Percentiles rank a stretch among this genome's conserved stretches.
These are phyloP conservation scores for Bombylius discolor DNA, from an alignment of 2,888 invertebrate species.

Conservation along the genomic window DNA sequence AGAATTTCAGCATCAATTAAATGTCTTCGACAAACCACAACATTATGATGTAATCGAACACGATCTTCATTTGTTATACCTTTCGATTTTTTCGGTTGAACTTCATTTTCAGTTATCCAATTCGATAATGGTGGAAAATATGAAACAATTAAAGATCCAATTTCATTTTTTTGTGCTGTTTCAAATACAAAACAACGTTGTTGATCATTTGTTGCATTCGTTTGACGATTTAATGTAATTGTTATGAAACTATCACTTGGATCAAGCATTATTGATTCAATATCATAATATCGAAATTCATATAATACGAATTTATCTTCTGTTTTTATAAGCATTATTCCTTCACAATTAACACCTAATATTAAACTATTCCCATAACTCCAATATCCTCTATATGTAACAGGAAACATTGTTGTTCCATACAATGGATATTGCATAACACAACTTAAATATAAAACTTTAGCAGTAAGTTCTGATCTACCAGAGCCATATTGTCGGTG, in stretches of 20 bases:
- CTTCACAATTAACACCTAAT: constrained; percentile 81
- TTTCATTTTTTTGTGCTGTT: constrained; percentile 78
- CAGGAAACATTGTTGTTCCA: constrained; percentile 75
- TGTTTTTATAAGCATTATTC: constrained; percentile 79
- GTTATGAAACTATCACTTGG: constrained; percentile 88
- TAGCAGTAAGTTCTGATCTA: constrained; percentile 79
- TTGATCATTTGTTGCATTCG: constrained; percentile 22
- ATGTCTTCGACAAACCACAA: constrained; percentile 68
- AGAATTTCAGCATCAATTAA: constrained; percentile 72
- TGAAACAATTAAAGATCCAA: constrained; percentile 82
- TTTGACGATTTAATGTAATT: constrained; percentile 60
- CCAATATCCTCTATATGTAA: constrained; percentile 89
- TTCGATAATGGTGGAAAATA: constrained; percentile 77
- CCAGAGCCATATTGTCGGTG: constrained; percentile 87
- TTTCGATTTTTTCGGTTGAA: constrained; percentile 46
- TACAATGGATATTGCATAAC: constrained; percentile 94
- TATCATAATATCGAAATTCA: constrained; percentile 80
- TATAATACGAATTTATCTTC: constrained; percentile 85
- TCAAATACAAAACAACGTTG: constrained; percentile 89
- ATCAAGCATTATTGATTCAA: constrained; percentile 82
- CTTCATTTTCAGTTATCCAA: constrained; percentile 65
- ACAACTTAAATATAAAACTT: constrained; percentile 84
- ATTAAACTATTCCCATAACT: constrained; percentile 62
- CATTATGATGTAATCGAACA: constrained; percentile 72
- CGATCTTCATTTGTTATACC: constrained; percentile 80